Evolutionary conservation across 2,888 invertebrate genomes (phyloP), one percentile per base, ranked within the genome.

Genomic region (Lithophane ornitopus): DNA sequence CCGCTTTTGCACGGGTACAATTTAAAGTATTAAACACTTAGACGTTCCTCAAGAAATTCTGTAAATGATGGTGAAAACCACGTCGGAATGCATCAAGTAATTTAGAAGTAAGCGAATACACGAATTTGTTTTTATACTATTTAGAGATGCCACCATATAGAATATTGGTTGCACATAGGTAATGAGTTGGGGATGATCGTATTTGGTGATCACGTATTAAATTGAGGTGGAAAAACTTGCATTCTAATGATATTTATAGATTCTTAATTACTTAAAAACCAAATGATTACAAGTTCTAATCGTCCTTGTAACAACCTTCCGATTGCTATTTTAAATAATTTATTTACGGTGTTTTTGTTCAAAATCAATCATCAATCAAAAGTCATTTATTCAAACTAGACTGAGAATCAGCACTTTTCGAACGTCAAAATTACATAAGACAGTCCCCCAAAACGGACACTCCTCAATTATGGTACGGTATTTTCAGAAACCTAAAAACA

Each of bases 301-400:
- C 11, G 26, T 16, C 34, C 56, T 75, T 75, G 72, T 34, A 46
- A 14, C 26, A 58, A 49, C 46, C 46, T 74, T 41, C 12, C 28
- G 12, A 28, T 8, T 41, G 8, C 26, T 49, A 59, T 22, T 59
- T 59, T 28, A 28, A 39, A 76, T 12, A 0, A 58, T 58, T 76
- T 41, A 61, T 49, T 28, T 41, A 49, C 49, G 77, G 28, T 61
- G 46, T 61, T 76, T 74, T 76, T 76, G 16, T 28, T 16, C 12
- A n/a, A n/a, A n/a, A n/a, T n/a, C n/a, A n/a, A n/a, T n/a, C n/a
- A n/a, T n/a, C n/a, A n/a, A n/a, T n/a, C n/a, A n/a, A n/a, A n/a
- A n/a, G n/a, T n/a, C n/a, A n/a, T n/a, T n/a, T n/a, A n/a, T n/a
- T n/a, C n/a, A n/a, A n/a, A n/a, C n/a, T n/a, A n/a, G n/a, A n/a